Conservation (phyloP, 2,113 vertebrate genomes). For the Bostrychus sinensis region DNA sequence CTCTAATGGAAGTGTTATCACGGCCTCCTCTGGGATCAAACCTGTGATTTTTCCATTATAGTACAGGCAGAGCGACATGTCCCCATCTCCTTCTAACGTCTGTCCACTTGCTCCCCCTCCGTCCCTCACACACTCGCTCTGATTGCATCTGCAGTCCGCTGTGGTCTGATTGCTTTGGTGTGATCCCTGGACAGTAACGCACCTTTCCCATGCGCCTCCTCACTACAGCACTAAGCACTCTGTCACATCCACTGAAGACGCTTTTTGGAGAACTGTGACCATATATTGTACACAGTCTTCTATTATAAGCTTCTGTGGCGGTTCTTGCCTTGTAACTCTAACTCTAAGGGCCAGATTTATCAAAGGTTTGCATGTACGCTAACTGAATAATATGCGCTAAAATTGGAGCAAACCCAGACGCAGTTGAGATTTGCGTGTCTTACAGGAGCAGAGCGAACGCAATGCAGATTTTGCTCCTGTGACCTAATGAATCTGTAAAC, state of each 20-base stretch:
- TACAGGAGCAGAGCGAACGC: too few species aligned
- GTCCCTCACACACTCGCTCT: constrained; percentile 12
- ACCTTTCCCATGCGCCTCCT: background rate
- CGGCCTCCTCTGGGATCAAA: constrained; percentile 36
- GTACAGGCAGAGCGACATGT: background rate
- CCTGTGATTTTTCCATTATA: constrained; percentile 47
- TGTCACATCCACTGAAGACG: constrained; percentile 32
- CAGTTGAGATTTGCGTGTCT: too few species aligned
- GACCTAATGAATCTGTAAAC: too few species aligned
- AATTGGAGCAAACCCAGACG: too few species aligned
- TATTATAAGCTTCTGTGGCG: background rate
- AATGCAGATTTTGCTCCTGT: too few species aligned
- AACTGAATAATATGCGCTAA: too few species aligned
- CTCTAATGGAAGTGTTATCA: constrained; percentile 54
- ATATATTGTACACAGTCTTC: background rate
- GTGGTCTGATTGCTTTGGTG: constrained; percentile 35
- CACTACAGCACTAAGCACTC: constrained; percentile 62
- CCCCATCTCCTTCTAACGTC: background rate
- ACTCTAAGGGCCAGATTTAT: background rate
- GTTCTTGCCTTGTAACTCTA: background rate
- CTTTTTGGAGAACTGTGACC: background rate
- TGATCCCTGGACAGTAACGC: constrained; percentile 51
- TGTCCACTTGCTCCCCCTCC: background rate
- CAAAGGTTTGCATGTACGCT: too few species aligned
- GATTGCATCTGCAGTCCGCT: constrained; percentile 43